These are phyloP conservation scores for Abrostola tripartita DNA, from an alignment of 2,888 invertebrate genomes.

Conservation along the genomic window DNA sequence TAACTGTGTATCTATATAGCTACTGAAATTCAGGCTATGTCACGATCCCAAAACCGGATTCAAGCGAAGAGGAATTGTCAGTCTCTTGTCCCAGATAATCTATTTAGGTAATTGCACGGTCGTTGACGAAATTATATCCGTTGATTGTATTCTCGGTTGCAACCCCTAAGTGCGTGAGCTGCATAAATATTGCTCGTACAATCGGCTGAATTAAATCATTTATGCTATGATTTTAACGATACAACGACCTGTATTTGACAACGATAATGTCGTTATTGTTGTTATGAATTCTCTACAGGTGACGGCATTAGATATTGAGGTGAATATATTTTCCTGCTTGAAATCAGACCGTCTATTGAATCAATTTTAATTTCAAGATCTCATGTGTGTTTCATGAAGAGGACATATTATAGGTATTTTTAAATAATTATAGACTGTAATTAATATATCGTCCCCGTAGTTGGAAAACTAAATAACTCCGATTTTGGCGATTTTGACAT, in stretches of 20 bases:
- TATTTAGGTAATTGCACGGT: slow-evolving; percentile 57
- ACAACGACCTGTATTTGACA: not conserved
- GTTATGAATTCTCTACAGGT: not conserved
- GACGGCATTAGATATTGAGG: not conserved
- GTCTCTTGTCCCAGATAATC: slow-evolving; percentile 44
- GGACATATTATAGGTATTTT: no score
- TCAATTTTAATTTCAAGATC: no score
- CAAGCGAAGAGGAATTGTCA: slow-evolving; percentile 37
- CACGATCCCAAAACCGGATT: slow-evolving; percentile 28
- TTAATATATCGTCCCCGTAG: not conserved
- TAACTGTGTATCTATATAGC: not conserved
- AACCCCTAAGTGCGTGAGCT: slow-evolving; percentile 43
- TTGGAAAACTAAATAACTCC: no score
- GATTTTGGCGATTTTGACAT: no score
- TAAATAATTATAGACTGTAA: no score
- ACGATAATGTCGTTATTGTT: not conserved
- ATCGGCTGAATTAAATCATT: slow-evolving; percentile 21
- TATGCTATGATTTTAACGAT: slow-evolving; percentile 27
- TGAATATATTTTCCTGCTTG: no score
- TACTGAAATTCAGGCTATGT: not conserved
- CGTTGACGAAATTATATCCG: slow-evolving; percentile 53
- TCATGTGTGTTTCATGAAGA: no score
- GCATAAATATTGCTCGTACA: slow-evolving; percentile 36
- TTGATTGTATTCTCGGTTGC: slow-evolving; percentile 54
- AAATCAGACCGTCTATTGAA: no score